Base-by-base conservation (phyloP, 1,140 invertebrate genomes). In the Lethocerus indicus region DNA sequence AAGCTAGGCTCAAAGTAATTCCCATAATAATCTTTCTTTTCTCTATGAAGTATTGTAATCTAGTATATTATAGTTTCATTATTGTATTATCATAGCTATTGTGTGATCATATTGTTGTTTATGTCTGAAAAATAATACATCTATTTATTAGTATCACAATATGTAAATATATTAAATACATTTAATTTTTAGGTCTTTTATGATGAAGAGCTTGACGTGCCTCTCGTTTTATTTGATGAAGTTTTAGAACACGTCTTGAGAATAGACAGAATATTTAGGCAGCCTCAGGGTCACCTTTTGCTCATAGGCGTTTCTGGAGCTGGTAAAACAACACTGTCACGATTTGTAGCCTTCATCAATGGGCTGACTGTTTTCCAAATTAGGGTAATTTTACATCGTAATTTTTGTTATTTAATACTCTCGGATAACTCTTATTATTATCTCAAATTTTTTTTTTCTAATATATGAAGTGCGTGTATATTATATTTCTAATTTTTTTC, bases 311-410 rank as follows among this genome's bases (percentile, higher is more conserved):
- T 95, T 1, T 93, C 92, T 54, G 96, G 96, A 28, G 89, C 94
- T 54, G 96, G 95, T 48, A 99, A 99, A 71, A 99, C 96, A 1
- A 99, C 95, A 13, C 74, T 98, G 44, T 98, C 93, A 7, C 73
- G 95, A 54, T 99, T 99, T 67, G 96, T 99, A 24, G 95, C 96
- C 41, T 99, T 96, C 93, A 96, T 99, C 84, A 99, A 99, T 69
- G 96, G 95, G 24, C 71, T 98, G 2, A 90, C 85, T 51, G 93
- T 98, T 14, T 98, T 98, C 74, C 95, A 96, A 71, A 94, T 95
- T 50, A 91, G 91, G 69, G 79, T 78, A 62, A 54, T 47, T 53
- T 25, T n/a, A n/a, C n/a, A n/a, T n/a, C n/a, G n/a, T n/a, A n/a
- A n/a, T n/a, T n/a, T n/a, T n/a, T n/a, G n/a, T n/a, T n/a, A n/a